Evolutionary conservation across 2,888 invertebrate genomes (phyloP).

Genomic region (Patella caerulea): DNA sequence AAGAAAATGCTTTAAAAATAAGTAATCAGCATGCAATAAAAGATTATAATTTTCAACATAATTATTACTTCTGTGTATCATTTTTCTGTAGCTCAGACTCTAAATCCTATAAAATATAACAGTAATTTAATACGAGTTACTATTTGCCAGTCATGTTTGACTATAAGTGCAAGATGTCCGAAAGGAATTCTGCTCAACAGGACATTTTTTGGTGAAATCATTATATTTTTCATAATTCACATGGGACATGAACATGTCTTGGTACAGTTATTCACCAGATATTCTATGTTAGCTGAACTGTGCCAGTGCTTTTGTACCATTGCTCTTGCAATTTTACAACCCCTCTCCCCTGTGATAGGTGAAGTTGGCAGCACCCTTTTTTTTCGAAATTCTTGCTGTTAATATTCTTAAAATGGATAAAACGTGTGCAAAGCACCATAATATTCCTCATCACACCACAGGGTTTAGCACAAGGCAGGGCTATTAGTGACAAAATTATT

Average conservation of each 20-base stretch:
- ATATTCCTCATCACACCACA: background rate
- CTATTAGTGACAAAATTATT: background rate
- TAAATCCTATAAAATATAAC: conserved; percentile 13
- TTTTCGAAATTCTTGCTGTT: conserved; percentile 4
- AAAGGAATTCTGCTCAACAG: conserved; percentile 3
- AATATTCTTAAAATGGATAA: too few relatives aligned
- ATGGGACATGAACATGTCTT: conserved; percentile 6
- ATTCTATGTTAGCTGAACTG: conserved; percentile 1
- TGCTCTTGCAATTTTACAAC: conserved; percentile 9
- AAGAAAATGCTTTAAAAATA: too few relatives aligned
- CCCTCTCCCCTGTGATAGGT: background rate
- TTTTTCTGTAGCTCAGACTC: conserved; percentile 11
- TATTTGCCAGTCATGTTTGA: conserved; percentile 9
- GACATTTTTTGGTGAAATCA: background rate
- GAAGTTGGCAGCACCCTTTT: conserved; percentile 6
- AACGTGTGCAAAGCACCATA: too few relatives aligned
- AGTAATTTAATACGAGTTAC: background rate
- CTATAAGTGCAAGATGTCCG: conserved; percentile 6
- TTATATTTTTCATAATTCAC: conserved; percentile 8
- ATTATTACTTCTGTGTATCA: conserved; percentile 2
- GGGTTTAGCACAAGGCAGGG: background rate
- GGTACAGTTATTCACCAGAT: background rate
- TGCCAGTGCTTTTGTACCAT: background rate
- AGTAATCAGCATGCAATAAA: conserved; percentile 4
- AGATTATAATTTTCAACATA: conserved; percentile 1